Evolutionary conservation across 1,140 invertebrate species (phyloP).

Genomic region (Ctenoplectra terminalis): DNA sequence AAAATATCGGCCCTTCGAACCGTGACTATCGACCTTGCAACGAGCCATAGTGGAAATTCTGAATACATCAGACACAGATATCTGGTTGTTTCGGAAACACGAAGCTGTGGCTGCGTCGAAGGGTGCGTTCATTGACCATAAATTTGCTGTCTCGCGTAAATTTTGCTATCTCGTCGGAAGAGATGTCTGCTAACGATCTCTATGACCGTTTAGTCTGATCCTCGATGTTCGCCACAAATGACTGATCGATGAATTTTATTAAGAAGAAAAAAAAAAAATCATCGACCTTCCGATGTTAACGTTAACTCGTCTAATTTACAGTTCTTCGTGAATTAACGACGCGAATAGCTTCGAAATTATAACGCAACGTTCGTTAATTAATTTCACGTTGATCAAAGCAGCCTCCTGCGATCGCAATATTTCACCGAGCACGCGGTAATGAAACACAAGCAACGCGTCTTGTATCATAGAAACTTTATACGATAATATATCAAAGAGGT

Average conservation of each 20-base stretch:
- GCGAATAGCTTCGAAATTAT: background rate
- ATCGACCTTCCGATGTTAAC: background rate
- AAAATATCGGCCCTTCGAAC: background rate
- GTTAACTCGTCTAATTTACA: background rate
- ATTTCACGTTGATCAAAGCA: background rate
- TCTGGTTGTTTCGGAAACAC: conserved; percentile 63
- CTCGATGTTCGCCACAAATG: background rate
- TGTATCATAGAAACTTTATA: no score
- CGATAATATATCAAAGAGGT: no score
- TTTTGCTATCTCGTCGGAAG: conserved; percentile 68
- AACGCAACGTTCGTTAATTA: conserved; percentile 25
- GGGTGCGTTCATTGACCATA: conserved; percentile 78
- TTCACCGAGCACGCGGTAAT: background rate
- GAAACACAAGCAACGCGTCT: no score
- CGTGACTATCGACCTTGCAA: background rate
- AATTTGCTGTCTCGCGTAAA: conserved; percentile 75
- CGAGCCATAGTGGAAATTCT: background rate
- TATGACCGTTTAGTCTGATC: conserved; percentile 18
- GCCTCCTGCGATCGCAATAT: background rate
- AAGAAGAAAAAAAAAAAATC: background rate
- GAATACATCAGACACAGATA: background rate
- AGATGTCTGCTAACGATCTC: conserved; percentile 22
- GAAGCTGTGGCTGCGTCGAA: conserved; percentile 41
- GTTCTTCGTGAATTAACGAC: background rate
- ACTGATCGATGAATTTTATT: background rate